Percentiles rank a stretch among this genome's conserved stretches.
Conservation (phyloP, 1,140 invertebrate species). For the Acyrthosiphon pisum region DNA sequence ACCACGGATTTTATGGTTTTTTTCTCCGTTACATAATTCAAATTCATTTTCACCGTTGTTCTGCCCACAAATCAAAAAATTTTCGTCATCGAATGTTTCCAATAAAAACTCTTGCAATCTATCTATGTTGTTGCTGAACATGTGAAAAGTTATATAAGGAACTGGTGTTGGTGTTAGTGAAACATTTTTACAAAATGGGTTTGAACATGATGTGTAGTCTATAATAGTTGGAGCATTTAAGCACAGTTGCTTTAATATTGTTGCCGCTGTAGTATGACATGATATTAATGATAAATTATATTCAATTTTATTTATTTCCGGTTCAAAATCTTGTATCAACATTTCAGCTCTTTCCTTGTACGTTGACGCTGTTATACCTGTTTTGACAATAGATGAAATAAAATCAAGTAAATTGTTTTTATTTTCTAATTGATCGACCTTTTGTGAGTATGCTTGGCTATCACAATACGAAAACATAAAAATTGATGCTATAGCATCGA, state of each 20-base stretch:
- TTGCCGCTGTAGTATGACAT: background rate
- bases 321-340: background rate
- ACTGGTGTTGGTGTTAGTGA: background rate
- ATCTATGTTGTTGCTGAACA: background rate
- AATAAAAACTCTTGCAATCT: background rate
- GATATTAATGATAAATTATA: background rate
- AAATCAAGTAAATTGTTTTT: background rate
- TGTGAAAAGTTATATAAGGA: background rate
- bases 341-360: background rate
- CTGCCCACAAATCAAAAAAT: background rate
- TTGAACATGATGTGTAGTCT: background rate
- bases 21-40: background rate
- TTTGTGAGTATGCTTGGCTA: background rate
- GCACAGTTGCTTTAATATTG: background rate
- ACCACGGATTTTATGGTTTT: background rate
- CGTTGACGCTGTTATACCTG: background rate
- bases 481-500: background rate
- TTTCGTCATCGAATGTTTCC: background rate
- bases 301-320: background rate
- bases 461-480: conserved; percentile 19
- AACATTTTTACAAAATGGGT: background rate
- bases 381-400: background rate
- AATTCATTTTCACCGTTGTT: background rate
- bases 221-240: background rate
- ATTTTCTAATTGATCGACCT: background rate